Evolutionary conservation across 2,888 invertebrate genomes (phyloP), one percentile per base, ranked within the genome.

Genomic region (Drepana falcataria): DNA sequence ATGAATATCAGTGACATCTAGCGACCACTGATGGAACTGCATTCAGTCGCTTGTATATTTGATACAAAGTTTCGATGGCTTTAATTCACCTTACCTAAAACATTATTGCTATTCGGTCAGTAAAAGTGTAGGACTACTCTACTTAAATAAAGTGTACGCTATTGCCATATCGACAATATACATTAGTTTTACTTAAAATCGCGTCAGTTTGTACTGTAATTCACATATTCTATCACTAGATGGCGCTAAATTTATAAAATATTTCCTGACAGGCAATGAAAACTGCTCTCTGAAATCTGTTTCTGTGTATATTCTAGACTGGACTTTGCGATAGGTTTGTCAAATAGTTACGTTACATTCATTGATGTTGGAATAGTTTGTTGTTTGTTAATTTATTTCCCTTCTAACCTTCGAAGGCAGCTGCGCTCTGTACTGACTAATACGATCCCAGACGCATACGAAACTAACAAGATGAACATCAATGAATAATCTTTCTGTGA

Each of bases 101-200:
- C 48, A 3, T n/a, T n/a, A 52, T 56, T 35, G 57, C 51, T 64
- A 65, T 73, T 76, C 71, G 69, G 66, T 63, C 54, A 64, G 41
- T 66, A 70, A 65, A 71, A 71, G 69, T 69, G 55, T 69, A 65
- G 66, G 58, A 53, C 53, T 48, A 52, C 21, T 53, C 56, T 57
- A 56, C 60, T 60, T 53, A 61, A 68, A 61, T 59, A 51, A 61
- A 55, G 47, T 64, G 65, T 54, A 59, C 7, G 6, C 40, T 40
- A 40, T 9, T 9, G 44, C 44, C 63, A 64, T 58, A 58, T 63
- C 52, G 40, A 51, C 51, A 51, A 41, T 21, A 48, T 40, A 40
- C 6, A 9, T 44, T 44, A 37, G 37, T 37, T 37, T 37, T 37
- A 5, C 5, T 37, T 37, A 5, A 1, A 37, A 4, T 37, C 3